Conservation (phyloP, 2,888 invertebrate species). For the Cylloceria caligata region DNA sequence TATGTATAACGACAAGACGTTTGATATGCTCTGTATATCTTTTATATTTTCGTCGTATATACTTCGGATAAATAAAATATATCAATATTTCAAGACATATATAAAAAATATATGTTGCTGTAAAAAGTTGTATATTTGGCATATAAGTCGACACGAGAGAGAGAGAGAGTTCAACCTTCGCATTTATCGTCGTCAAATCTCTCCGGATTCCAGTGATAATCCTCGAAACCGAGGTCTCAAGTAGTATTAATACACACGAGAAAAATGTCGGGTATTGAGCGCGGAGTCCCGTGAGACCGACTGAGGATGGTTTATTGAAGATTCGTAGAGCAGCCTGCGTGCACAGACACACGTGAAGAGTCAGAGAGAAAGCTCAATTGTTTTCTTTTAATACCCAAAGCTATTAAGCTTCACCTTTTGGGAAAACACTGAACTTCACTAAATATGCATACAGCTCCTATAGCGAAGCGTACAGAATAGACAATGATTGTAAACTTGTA, state of each 20-base stretch:
- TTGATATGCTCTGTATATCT: too few relatives aligned
- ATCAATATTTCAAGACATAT: too few relatives aligned
- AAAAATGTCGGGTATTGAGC: constrained; percentile 11
- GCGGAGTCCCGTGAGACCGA: neutral
- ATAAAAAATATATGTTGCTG: too few relatives aligned
- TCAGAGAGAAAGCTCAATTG: constrained; percentile 4
- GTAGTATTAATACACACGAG: constrained; percentile 23
- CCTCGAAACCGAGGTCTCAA: constrained; percentile 5
- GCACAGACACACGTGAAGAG: constrained; percentile 2
- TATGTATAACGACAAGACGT: too few relatives aligned
- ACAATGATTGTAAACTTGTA: neutral
- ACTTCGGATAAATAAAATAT: too few relatives aligned
- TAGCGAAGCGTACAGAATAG: neutral
- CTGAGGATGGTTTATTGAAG: constrained; percentile 12
- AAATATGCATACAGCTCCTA: neutral
- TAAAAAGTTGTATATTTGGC: too few relatives aligned
- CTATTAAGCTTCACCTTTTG: neutral
- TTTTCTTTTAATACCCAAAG: constrained; percentile 31
- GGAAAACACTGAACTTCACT: neutral
- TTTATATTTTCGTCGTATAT: too few relatives aligned
- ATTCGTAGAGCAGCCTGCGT: neutral
- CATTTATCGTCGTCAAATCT: neutral
- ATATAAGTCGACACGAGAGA: too few relatives aligned
- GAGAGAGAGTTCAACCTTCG: constrained; percentile 11
- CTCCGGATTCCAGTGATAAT: neutral